Percentiles rank a stretch among this genome's conserved stretches.
phyloP scores from a whole-genome alignment of 2,113 vertebrate species.

The Brachypteracias leptosomus region DNA sequence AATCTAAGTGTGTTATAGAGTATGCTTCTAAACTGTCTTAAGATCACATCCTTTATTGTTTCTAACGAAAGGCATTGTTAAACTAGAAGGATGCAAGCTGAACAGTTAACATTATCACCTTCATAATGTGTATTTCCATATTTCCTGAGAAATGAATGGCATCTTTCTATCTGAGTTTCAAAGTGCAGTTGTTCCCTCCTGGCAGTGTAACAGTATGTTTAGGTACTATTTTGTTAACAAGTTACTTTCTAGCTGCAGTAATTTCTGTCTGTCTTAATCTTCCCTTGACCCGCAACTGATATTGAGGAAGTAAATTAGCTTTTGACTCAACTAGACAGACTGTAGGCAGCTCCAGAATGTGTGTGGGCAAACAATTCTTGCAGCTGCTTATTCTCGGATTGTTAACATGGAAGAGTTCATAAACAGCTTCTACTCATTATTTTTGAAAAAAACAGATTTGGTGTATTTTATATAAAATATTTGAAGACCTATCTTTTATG shows the following conservation, averaged over 20 bases:
- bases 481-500: not conserved
- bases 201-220: not conserved
- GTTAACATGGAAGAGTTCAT: not conserved
- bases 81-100: not conserved
- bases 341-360: conserved; percentile 56
- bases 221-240: not conserved
- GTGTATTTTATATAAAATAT: not conserved
- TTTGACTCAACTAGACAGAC: not conserved
- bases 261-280: not conserved
- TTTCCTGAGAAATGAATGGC: not conserved
- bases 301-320: conserved; percentile 6
- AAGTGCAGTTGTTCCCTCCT: not conserved
- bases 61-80: not conserved
- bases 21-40: not conserved
- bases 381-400: conserved; percentile 23
- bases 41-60: not conserved
- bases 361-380: conserved; percentile 48
- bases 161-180: not conserved
- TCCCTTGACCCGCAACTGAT: not conserved
- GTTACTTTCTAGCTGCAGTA: not conserved
- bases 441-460: not conserved
- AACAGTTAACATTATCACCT: not conserved
- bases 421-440: not conserved
- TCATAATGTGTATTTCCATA: not conserved
- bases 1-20: not conserved